Percentiles rank a stretch among this genome's conserved stretches.
Evolutionary conservation across 2,797 vertebrate genomes (phyloP).

Genomic region (Podarcis siculus): DNA sequence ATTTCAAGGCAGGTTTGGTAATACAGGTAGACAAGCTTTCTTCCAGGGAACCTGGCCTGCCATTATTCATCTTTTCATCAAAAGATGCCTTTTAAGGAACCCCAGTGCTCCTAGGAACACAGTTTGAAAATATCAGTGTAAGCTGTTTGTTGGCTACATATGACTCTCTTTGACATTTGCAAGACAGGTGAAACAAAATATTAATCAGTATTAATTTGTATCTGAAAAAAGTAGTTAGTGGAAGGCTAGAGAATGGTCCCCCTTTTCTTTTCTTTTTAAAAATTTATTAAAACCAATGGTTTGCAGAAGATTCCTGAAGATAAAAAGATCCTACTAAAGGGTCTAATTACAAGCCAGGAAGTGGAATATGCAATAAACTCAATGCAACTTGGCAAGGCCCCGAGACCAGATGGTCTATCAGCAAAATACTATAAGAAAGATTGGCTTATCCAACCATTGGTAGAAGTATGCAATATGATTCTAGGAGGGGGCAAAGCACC

Average conservation of each 20-base stretch:
- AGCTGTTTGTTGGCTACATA: neutral
- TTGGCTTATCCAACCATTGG: too few species aligned
- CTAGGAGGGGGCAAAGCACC: too few species aligned
- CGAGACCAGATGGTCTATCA: too few species aligned
- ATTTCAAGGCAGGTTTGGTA: neutral
- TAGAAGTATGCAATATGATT: too few species aligned
- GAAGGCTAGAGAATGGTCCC: neutral
- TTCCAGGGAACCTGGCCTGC: neutral
- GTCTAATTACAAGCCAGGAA: too few species aligned
- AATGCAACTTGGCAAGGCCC: too few species aligned
- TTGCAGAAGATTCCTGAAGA: too few species aligned
- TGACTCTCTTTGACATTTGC: neutral
- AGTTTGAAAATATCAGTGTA: neutral
- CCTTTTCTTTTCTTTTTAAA: neutral
- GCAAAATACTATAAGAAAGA: too few species aligned
- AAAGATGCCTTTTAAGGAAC: neutral
- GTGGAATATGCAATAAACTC: too few species aligned
- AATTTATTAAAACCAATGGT: neutral
- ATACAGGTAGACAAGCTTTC: neutral
- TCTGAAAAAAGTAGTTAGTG: neutral
- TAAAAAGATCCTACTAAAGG: too few species aligned
- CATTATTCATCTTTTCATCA: neutral
- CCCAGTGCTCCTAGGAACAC: neutral
- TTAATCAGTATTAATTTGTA: neutral
- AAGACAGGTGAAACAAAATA: neutral